Base-by-base conservation (phyloP, 2,888 invertebrate species). In the Drosophila cognata region DNA sequence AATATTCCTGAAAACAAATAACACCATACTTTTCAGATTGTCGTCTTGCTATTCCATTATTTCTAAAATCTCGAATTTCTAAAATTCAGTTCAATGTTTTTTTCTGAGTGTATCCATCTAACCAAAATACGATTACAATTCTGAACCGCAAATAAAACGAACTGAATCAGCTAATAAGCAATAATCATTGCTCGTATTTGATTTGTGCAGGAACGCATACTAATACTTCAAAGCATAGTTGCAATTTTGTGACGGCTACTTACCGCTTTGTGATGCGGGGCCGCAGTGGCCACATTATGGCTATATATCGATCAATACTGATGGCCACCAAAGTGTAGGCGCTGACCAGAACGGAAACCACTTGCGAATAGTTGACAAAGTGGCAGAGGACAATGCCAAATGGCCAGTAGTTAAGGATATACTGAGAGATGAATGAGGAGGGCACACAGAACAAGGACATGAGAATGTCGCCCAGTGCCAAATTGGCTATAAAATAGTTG, bases 401-500 rank as follows among this genome's bases (percentile, higher is more conserved):
- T 0, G 98, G 97, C 98, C 98, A 98, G 91, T 97, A 96, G 90
- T 96, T 95, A 50, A 97, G 94, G 79, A 98, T 94, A 58, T 97
- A 94, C 86, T 96, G 96, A 16, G 97, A 95, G 33, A 98, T 95
- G 89, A 97, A 98, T 2, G 97, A 96, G 91, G 98, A 98, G 4
- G 98, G 98, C 76, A 98, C 96, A 93, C 98, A 98, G 88, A 98
- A 96, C 31, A 97, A 91, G 0, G 98, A 97, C 96, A 98, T 98
- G 66, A 98, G 93, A 71, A 98, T 96, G 92, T 98, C 98, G 48
- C 98, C 97, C 46, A 98, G 94, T 0, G 98, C 98, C 78, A 98
- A 94, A 92, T 97, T 97, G 91, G 97, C 96, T 90, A 98, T 97
- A 92, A 98, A 98, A 93, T 95, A 97, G 93, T 98, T 98, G 50